Base-by-base conservation (phyloP, 2,888 invertebrate species). In the Drosophila affinis region DNA sequence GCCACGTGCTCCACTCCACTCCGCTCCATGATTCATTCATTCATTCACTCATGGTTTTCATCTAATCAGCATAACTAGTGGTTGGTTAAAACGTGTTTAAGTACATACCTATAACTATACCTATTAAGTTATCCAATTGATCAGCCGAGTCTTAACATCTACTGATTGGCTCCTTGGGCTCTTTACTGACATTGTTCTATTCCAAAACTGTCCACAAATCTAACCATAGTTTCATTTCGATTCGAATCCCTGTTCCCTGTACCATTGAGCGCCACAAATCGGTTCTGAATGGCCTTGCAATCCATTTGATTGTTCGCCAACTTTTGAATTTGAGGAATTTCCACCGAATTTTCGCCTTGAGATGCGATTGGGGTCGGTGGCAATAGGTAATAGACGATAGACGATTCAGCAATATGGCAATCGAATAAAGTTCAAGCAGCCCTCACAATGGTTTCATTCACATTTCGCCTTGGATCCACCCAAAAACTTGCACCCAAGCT, bases 371-470 rank as follows among this genome's bases (percentile, higher is more conserved):
- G 32, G 32, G 32, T 32, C 10, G 14, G 14, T 2, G 48, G 48
- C 27, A 21, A 44, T 32, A 63, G 44, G 62, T 51, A 63, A 63
- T 62, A 29, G 62, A n/a, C 45, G 32, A 62, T 62, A 21, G 62
- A 18, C 24, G 32, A 62, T 62, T 62, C 63, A 62, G 63, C 51
- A 63, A 62, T 62, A 63, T 62, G 63, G 32, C 51, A 24, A 52
- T 27, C 32, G 65, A 48, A 48, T 49, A 49, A 65, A 55, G 54
- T 29, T 65, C 39, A 32, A 48, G 27, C 34, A 6, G 46, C 24
- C 58, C 0, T 0, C 34, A 63, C 56, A 65, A 64, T 58, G 27
- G n/a, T 29, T 53, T 2, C 3, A 29, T 17, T 47, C 24, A n/a
- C 45, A 47, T 67, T 47, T 6, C 7, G 7, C 21, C 48, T 12